phyloP scores from a whole-genome alignment of 2,113 vertebrate genomes.

The Chiloscyllium plagiosum region DNA sequence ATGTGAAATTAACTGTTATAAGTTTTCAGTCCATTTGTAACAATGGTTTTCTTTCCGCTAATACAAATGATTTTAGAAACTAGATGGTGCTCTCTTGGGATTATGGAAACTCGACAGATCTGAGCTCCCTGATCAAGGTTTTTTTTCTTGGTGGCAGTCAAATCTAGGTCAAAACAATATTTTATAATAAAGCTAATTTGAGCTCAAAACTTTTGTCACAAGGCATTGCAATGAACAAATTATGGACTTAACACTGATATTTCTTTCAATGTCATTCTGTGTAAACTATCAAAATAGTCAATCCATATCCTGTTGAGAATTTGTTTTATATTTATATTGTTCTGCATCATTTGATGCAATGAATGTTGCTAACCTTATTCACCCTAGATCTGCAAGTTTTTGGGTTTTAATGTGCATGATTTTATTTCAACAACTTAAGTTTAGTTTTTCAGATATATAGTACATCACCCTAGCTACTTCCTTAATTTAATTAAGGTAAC shows the following conservation, averaged over 20 bases:
- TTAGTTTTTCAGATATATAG: slow-evolving; percentile 9
- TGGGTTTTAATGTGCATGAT: neutral
- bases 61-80: neutral
- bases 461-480: neutral
- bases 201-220: neutral
- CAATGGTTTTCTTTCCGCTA: neutral
- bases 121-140: neutral
- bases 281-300: neutral
- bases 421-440: slow-evolving; percentile 1
- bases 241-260: neutral
- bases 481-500: slow-evolving; percentile 35
- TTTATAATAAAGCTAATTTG: neutral
- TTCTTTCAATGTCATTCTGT: neutral
- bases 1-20: neutral
- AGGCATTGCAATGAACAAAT: neutral
- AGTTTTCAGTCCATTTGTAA: neutral
- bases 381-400: neutral
- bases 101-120: neutral
- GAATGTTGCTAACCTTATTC: too few relatives aligned
- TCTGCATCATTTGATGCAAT: neutral
- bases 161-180: neutral
- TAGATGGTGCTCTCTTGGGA: neutral
- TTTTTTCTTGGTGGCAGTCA: neutral
- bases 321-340: neutral
- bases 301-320: neutral